Evolutionary conservation across 1,140 invertebrate species (phyloP).

Genomic region (Drosophila nigromelanica): DNA sequence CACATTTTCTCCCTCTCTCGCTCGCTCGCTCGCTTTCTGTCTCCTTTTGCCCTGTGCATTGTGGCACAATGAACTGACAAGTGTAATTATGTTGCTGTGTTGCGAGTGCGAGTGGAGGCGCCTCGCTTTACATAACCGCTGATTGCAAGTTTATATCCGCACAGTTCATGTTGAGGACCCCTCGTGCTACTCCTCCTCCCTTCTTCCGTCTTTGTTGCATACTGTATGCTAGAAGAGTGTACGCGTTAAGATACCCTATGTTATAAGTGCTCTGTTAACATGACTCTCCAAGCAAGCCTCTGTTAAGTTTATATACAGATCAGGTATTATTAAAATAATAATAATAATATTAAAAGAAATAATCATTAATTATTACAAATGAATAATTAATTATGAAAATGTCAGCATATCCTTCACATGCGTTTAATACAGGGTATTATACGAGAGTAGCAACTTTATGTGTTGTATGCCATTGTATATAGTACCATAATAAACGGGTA

Average conservation of each 20-base stretch:
- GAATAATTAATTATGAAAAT: too few relatives aligned
- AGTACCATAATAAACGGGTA: constrained; percentile 15
- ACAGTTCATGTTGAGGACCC: constrained; percentile 38
- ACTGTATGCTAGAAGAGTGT: neutral
- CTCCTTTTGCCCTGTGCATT: constrained; percentile 43
- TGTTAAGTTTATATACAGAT: too few relatives aligned
- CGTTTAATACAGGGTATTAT: constrained; percentile 7
- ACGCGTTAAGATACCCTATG: neutral
- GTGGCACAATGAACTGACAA: constrained; percentile 80
- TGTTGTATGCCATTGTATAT: constrained; percentile 1
- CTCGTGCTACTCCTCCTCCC: constrained; percentile 9
- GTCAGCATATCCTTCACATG: too few relatives aligned
- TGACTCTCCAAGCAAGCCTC: neutral
- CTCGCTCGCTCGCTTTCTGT: neutral
- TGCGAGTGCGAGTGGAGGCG: constrained; percentile 23
- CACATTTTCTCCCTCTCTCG: neutral
- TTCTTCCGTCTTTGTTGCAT: neutral
- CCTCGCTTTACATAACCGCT: constrained; percentile 63
- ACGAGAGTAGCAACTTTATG: constrained; percentile 6
- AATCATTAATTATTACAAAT: too few relatives aligned
- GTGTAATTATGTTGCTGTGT: constrained; percentile 73
- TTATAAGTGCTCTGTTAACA: neutral
- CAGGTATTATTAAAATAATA: too few relatives aligned
- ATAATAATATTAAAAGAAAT: too few relatives aligned
- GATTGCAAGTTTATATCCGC: constrained; percentile 72